Percentiles rank a stretch among this genome's conserved stretches.
phyloP scores from a whole-genome alignment of 2,888 invertebrate species.

The Drosophila picticornis region DNA sequence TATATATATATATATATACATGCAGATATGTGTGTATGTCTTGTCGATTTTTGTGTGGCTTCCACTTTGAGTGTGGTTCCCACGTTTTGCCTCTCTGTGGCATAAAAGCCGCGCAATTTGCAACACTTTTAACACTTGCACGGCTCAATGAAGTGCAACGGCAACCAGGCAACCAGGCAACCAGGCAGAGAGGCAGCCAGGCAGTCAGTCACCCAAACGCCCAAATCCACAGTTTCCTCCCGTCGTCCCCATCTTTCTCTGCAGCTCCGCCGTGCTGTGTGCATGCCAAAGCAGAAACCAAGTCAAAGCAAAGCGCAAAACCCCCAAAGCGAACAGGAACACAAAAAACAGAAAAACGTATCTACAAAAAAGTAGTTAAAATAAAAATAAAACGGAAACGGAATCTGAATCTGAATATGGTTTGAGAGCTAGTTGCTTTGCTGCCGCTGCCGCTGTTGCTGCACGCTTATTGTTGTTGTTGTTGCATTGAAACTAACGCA shows the following conservation, averaged over 20 bases:
- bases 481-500: constrained; percentile 60
- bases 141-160: constrained; percentile 76
- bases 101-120: constrained; percentile 75
- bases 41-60: constrained; percentile 7
- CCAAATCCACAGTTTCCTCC: constrained; percentile 33
- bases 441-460: constrained; percentile 6
- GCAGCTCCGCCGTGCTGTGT: not conserved
- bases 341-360: not conserved
- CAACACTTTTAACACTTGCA: constrained; percentile 79
- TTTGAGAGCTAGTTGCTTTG: constrained; percentile 24
- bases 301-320: constrained; percentile 57
- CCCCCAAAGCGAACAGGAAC: constrained; percentile 36
- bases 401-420: constrained; percentile 65
- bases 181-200: constrained; percentile 56
- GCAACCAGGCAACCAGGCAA: constrained; percentile 53
- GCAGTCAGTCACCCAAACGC: constrained; percentile 33
- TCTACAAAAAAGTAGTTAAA: constrained; percentile 7
- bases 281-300: constrained; percentile 35
- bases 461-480: constrained; percentile 25
- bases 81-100: constrained; percentile 44
- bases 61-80: constrained; percentile 22
- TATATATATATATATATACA: not conserved
- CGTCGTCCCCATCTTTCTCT: not conserved
- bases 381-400: constrained; percentile 49
- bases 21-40: constrained; percentile 3